Base-by-base conservation (phyloP, 2,113 vertebrate species). In the Galeopterus variegatus region DNA sequence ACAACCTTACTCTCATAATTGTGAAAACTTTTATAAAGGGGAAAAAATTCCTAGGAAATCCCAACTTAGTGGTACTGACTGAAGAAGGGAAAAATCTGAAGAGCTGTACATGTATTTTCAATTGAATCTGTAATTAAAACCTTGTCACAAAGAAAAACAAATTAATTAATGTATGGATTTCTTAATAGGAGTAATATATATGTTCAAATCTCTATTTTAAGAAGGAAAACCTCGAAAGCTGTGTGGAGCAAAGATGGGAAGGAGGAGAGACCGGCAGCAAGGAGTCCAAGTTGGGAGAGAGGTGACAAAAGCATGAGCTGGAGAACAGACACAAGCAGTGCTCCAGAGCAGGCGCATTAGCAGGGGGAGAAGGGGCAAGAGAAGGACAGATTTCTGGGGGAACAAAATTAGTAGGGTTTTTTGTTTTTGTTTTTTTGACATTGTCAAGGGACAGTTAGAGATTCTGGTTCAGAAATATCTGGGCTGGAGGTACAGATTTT, bases 151-250 rank as follows among this genome's bases (percentile, higher is more conserved):
- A 41, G 41, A 41, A 41, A 41, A 41, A 41, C 41, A 41, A 41
- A 80, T 90, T 70, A 89, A 82, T 75, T 52, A 93, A 64, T 80
- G 23, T 60, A 21, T 90, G 72, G 9, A 33, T 69, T 86, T 95
- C 86, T 48, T 88, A 93, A 67, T 54, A 77, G 31, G 65, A 70
- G 28, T 70, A 28, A 83, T 77, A 65, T 52, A 33, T 83, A 75
- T 84, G 36, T 72, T 80, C 64, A 87, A 28, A 69, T 88, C 24
- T 93, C 33, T 77, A 7, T 62, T 93, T 84, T 77, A 72, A 31
- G 75, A 95, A 93, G 73, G 93, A 60, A 88, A 86, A 67, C 69
- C 11, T 76, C 80, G 88, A 52, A 15, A 77, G 70, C 50, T 70
- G 8, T 45, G 14, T 80, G 75, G 56, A 73, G 6, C 50, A 87